Percentiles rank a stretch among this genome's conserved stretches.
These are phyloP conservation scores for Drosophila virilis DNA, from an alignment of 1,140 invertebrate species.

Conservation along the genomic window DNA sequence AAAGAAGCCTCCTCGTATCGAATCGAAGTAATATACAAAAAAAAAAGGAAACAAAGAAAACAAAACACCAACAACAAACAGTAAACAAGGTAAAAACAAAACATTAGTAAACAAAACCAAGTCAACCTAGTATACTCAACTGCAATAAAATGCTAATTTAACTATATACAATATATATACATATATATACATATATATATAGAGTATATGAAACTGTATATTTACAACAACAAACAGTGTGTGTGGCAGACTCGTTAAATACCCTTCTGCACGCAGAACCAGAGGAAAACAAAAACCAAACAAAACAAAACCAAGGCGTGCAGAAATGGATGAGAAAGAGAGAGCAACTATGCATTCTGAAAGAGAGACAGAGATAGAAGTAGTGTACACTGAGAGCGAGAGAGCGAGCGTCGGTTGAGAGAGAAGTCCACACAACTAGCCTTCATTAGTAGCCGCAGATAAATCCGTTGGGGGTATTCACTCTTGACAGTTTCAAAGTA, in stretches of 20 bases:
- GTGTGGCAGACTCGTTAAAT: slow-evolving; percentile 26
- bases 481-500: slow-evolving; percentile 22
- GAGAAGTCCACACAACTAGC: slow-evolving; percentile 32
- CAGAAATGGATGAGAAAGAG: slow-evolving; percentile 22
- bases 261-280: background rate
- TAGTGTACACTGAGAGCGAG: background rate
- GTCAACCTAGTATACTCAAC: slow-evolving; percentile 81
- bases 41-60: slow-evolving; percentile 34
- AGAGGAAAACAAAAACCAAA: background rate
- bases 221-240: slow-evolving; percentile 53
- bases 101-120: slow-evolving; percentile 37
- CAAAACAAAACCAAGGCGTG: slow-evolving; percentile 3
- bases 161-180: slow-evolving; percentile 61
- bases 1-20: slow-evolving; percentile 46
- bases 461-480: slow-evolving; percentile 39
- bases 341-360: background rate
- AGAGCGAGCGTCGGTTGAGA: background rate
- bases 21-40: slow-evolving; percentile 32
- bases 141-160: slow-evolving; percentile 75
- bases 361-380: background rate
- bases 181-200: slow-evolving; percentile 42
- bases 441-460: slow-evolving; percentile 36
- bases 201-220: slow-evolving; percentile 71
- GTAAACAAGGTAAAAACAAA: slow-evolving; percentile 34
- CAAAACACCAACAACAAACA: slow-evolving; percentile 40